Evolutionary conservation across 2,113 vertebrate species (phyloP).

Genomic region (Grammatotria lemairii): DNA sequence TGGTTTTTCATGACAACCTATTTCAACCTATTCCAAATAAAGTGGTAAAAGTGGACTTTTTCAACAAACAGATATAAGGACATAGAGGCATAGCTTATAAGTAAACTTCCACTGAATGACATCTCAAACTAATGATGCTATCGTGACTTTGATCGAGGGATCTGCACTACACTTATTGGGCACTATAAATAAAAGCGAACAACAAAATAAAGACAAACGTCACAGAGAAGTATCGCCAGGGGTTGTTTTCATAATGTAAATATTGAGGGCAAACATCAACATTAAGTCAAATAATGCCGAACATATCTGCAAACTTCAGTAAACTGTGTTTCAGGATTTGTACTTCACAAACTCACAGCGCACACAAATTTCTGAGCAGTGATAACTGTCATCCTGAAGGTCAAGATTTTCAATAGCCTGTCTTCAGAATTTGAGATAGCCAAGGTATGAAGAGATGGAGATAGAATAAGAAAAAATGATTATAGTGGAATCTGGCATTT

Average conservation of each 20-base stretch:
- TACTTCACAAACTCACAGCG: slow-evolving; percentile 15
- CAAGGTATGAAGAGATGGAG: slow-evolving; percentile 39
- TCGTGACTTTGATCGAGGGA: neutral
- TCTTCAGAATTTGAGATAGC: slow-evolving; percentile 26
- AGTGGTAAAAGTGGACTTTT: neutral
- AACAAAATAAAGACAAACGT: neutral
- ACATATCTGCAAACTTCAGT: neutral
- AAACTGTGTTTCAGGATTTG: slow-evolving; percentile 11
- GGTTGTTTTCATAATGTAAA: neutral
- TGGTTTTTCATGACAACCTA: neutral
- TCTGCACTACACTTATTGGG: neutral
- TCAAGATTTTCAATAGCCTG: slow-evolving; percentile 45
- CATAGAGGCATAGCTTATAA: neutral
- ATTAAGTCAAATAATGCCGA: neutral
- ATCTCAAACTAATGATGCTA: neutral
- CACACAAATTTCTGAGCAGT: slow-evolving; percentile 27
- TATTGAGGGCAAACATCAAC: neutral
- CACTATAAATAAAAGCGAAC: neutral
- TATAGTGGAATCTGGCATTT: slow-evolving; percentile 63
- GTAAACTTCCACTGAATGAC: too few species aligned
- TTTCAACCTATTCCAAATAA: neutral
- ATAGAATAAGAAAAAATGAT: slow-evolving; percentile 60
- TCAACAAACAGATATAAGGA: neutral
- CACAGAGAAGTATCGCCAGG: neutral
- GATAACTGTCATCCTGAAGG: slow-evolving; percentile 57